These are phyloP conservation scores for Argyrosomus japonicus DNA, from an alignment of 2,113 vertebrate species.

Conservation along the genomic window DNA sequence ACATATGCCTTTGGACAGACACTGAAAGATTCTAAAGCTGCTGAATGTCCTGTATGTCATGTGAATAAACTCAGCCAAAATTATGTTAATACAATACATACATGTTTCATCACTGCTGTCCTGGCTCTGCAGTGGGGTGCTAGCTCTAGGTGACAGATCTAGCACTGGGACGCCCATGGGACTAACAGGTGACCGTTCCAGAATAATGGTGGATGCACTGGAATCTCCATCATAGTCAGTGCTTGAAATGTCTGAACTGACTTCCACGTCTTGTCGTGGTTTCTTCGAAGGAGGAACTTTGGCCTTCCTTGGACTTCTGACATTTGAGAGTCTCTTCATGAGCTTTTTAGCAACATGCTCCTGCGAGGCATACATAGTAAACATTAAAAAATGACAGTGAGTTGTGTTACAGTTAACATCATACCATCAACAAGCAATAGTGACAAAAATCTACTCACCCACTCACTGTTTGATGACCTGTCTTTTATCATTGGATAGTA, in stretches of 20 bases:
- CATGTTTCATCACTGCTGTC: background rate
- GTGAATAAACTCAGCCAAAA: too few species aligned
- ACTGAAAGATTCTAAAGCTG: too few species aligned
- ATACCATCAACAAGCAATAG: background rate
- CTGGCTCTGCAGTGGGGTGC: background rate
- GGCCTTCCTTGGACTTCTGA: constrained; percentile 24
- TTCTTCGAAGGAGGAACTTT: constrained; percentile 4
- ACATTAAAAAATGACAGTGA: background rate
- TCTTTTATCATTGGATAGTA: constrained; percentile 22
- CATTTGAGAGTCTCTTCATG: background rate
- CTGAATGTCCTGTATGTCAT: too few species aligned
- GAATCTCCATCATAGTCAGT: background rate
- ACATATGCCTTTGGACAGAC: too few species aligned
- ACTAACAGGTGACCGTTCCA: too few species aligned
- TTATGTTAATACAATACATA: background rate
- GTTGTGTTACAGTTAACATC: too few species aligned
- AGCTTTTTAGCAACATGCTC: constrained; percentile 29
- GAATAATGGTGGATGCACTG: too few species aligned
- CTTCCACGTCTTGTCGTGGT: background rate
- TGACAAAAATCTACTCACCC: background rate
- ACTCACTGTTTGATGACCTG: too few species aligned
- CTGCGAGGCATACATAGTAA: background rate
- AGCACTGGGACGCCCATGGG: too few species aligned
- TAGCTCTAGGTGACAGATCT: too few species aligned
- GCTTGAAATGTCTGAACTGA: background rate